Percentiles rank a stretch among this genome's conserved stretches.
phyloP scores from a whole-genome alignment of 1,140 invertebrate genomes.

The Stegodyphus mimosarum region DNA sequence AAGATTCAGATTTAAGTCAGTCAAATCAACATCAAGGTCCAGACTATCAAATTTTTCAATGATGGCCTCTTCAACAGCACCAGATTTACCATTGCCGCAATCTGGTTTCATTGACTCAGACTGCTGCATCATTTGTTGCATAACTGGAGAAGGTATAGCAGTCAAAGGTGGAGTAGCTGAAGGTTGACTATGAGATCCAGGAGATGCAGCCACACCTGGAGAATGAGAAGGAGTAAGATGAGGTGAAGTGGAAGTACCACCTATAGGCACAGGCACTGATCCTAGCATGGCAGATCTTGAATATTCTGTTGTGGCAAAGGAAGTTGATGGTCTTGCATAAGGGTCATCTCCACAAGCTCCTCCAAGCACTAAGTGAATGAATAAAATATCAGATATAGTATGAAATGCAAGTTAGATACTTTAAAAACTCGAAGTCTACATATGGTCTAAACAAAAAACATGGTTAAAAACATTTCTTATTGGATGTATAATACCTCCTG shows the following conservation, averaged over 20 bases:
- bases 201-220: slow-evolving; percentile 33
- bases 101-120: slow-evolving; percentile 8
- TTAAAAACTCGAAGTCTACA: too few species aligned
- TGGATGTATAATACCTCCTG: too few species aligned
- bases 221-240: slow-evolving; percentile 51
- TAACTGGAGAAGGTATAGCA: slow-evolving; percentile 23
- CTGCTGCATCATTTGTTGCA: slow-evolving; percentile 41
- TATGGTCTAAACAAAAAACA: too few species aligned
- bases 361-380: too few species aligned
- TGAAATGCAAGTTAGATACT: too few species aligned
- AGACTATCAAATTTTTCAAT: slow-evolving; percentile 44
- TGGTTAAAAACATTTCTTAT: too few species aligned
- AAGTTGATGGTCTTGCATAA: slow-evolving; percentile 9
- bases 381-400: too few species aligned
- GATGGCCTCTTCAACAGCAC: slow-evolving; percentile 32
- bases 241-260: slow-evolving; percentile 27
- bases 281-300: not conserved
- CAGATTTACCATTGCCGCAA: not conserved
- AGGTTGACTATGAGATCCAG: slow-evolving; percentile 33
- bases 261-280: slow-evolving; percentile 32
- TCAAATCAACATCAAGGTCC: slow-evolving; percentile 8
- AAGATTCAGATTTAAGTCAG: slow-evolving; percentile 33
- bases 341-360: not conserved
- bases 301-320: slow-evolving; percentile 15
- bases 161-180: slow-evolving; percentile 23